A percentile compares a stretch with the other conserved stretches of the same genome.
phyloP scores from a whole-genome alignment of 2,113 vertebrate genomes.

The Brachypteracias leptosomus region DNA sequence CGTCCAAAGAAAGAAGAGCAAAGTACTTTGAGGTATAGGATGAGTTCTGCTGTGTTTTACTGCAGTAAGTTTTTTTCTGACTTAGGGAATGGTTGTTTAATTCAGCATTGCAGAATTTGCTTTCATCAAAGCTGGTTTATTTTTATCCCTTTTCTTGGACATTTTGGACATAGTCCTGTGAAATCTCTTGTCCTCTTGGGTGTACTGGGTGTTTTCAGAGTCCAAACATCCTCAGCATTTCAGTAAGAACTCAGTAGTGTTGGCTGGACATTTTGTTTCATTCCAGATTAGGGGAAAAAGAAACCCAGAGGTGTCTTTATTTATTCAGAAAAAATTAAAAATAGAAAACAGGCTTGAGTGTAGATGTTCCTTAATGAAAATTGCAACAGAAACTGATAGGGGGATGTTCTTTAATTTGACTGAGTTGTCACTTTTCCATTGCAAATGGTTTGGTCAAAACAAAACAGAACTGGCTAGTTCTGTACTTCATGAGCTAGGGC shows the following conservation, averaged over 20 bases:
- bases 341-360: not conserved
- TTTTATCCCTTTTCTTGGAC: not conserved
- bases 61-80: not conserved
- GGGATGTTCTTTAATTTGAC: not conserved
- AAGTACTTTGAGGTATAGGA: not conserved
- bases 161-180: not conserved
- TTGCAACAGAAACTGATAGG: not conserved
- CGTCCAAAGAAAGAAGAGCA: not conserved
- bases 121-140: not conserved
- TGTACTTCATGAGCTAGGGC: not conserved
- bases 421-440: not conserved
- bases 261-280: slow-evolving; percentile 55
- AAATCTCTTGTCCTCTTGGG: not conserved
- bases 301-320: not conserved
- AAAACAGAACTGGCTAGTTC: not conserved
- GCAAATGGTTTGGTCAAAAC: not conserved
- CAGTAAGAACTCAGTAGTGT: not conserved
- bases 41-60: not conserved
- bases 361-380: not conserved
- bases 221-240: slow-evolving; percentile 19
- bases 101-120: not conserved
- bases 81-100: not conserved
- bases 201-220: not conserved
- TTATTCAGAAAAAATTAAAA: too few species aligned
- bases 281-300: not conserved